Evolutionary conservation across 2,113 vertebrate genomes (phyloP), one percentile per base, ranked within the genome.

Genomic region (Alethe castanea): DNA sequence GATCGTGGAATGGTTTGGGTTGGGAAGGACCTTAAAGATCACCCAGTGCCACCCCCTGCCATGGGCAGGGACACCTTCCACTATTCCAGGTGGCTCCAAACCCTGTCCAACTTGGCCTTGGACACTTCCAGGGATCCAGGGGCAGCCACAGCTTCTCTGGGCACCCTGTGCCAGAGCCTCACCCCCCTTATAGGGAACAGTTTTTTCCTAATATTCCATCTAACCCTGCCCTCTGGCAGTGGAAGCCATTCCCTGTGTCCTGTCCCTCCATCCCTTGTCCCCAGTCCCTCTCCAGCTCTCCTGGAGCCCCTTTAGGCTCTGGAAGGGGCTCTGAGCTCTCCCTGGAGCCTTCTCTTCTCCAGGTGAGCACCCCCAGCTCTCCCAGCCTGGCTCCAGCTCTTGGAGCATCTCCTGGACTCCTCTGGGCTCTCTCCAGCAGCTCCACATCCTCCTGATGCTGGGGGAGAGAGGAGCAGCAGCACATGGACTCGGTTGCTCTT

Each of bases 61-160:
- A 40, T 9, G 19, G n/a, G 6, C 70, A 76, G 54, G 61, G 53
- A 81, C 86, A 76, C 16, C 8, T 74, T 0, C 23, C 38, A 24
- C 35, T 2, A 0, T 0, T 13, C 24, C 53, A 74, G 45, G 45
- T 0, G 0, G 29, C 6, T 53, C 45, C 57, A 29, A 62, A 19
- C n/a, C n/a, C n/a, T 0, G 0, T n/a, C 47, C 45, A 60, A 0
- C 28, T 45, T 53, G 61, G 33, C 28, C 38, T 67, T 38, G 77
- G 38, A 1, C 77, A 60, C 9, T 60, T 0, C 52, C 45, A 66
- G 77, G 45, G 69, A 38, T 73, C n/a, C 74, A 87, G 44, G 18
- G 26, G 28, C 77, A 73, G 67, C 52, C 69, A 45, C 52, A 81
- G 67, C 52, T 19, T 0, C 22, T 38, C 59, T 73, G 77, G 14